Evolutionary conservation across 2,888 invertebrate species (phyloP), one percentile per base, ranked within the genome.

Genomic region (Anthrax anthrax): DNA sequence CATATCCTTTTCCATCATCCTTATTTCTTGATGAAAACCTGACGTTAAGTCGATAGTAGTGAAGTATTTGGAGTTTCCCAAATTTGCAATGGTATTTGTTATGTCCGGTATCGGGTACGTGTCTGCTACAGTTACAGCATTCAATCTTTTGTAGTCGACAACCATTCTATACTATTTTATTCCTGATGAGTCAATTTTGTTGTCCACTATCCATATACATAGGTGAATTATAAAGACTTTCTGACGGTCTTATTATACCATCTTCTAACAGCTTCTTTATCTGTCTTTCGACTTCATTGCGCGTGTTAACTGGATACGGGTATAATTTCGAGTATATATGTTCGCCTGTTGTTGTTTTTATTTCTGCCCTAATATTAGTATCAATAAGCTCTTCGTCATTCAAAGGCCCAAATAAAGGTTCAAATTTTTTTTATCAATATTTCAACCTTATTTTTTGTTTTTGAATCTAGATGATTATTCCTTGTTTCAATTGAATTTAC

Each of bases 11-110:
- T 39, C 39, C 23, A 38, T 45, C 39, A 45, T 42, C 27, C 12
- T 39, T 36, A 39, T 42, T 43, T n/a, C n/a, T n/a, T 48, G 45
- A 34, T 48, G 36, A 37, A 48, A 48, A 1, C 45, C 29, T 38
- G 37, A 37, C 18, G 19, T 39, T 2, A 39, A 13, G 18, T 37
- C 37, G 3, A 36, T 16, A 6, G 19, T 23, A 6, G 42, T 42
- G 16, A 18, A 23, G 23, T 19, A 32, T 37, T 16, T 18, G 1
- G 32, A 18, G 18, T 18, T 41, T 4, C 41, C 17, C 12, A 17
- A 12, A 12, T 12, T 32, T 32, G 29, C 29, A 32, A 32, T 32
- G 9, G 29, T 32, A 12, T 32, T 32, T 2, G 29, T 12, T 3
- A 32, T 32, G 12, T 32, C 29, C 12, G 29, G 29, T 32, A 32